Evolutionary conservation across 2,888 invertebrate genomes (phyloP), one percentile per base, ranked within the genome.

Genomic region (Uloborus plumipes): DNA sequence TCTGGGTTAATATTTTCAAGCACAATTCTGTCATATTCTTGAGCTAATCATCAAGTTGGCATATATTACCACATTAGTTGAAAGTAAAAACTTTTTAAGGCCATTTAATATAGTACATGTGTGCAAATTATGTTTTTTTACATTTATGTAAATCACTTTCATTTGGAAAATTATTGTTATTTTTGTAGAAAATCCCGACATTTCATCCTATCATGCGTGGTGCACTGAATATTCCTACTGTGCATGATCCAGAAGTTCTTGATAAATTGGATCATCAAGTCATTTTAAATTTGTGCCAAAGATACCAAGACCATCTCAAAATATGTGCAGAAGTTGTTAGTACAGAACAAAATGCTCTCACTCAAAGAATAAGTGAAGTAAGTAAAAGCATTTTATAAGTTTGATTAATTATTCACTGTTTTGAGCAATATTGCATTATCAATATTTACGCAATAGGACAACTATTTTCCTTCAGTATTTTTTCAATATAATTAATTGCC

Each of bases 181-280:
- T 1, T 7, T 11, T 39, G 9, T 11, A 94, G 91, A 93, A 92
- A 86, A 96, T 97, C 86, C 97, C 97, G 2, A 94, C 95, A 89
- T 97, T 98, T 89, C 90, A 97, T 73, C 98, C 98, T 0, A 96
- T 98, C 67, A 95, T 98, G 93, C 90, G 96, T 55, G 96, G 95
- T 0, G 94, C 96, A 0, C 89, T 96, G 1, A 95, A 95, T 59
- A 89, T 96, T 72, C 95, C 96, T 0, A 90, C 90, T 26, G 93
- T 94, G 0, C 91, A 95, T 65, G 97, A 97, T 89, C 94, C 95
- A 0, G 96, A 96, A 88, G 93, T 97, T 0, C 90, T 96, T 26
- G 97, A 97, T 89, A 92, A 93, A 84, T 88, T 93, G 13, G 93
- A 93, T 87, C 90, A 94, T 86, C 88, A 92, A 87, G 93, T 94